Conservation (phyloP, 2,797 vertebrate species). For the Myotis myotis region DNA sequence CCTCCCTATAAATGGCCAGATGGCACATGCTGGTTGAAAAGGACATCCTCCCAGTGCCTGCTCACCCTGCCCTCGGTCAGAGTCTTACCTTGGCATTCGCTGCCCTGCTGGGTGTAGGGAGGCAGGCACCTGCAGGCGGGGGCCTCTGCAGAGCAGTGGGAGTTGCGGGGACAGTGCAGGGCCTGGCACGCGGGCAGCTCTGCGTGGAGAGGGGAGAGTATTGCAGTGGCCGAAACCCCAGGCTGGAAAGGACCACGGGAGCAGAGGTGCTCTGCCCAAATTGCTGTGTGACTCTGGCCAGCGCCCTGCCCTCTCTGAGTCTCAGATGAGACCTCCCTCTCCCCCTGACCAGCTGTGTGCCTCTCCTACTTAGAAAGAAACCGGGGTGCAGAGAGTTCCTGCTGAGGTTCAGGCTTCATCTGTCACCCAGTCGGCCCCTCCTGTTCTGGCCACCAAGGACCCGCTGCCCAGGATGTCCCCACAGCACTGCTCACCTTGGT, state of each 20-base stretch:
- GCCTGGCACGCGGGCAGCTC: constrained; percentile 86
- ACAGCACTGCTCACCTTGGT: constrained; percentile 85
- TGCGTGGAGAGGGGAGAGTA: constrained; percentile 77
- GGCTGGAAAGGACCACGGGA: not conserved
- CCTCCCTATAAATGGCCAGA: not conserved
- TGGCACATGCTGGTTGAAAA: not conserved
- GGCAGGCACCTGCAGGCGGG: constrained; percentile 89
- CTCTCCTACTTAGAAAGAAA: not conserved
- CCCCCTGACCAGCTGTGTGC: not conserved
- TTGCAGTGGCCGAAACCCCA: not conserved
- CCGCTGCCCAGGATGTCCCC: not conserved
- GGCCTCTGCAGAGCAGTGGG: constrained; percentile 82
- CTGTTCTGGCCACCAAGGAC: not conserved
- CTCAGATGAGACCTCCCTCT: not conserved
- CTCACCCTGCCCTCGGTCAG: not conserved
- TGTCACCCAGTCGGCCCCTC: too few relatives aligned
- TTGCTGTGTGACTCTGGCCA: not conserved
- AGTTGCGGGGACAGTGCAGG: constrained; percentile 83
- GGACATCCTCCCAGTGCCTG: not conserved
- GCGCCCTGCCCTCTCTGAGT: not conserved
- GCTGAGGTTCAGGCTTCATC: not conserved
- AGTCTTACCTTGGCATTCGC: constrained; percentile 81
- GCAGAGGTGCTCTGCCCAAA: not conserved
- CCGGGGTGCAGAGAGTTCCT: not conserved
- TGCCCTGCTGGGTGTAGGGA: constrained; percentile 82